Evolutionary conservation across 2,888 invertebrate species (phyloP).

Genomic region (Mythimna loreyi): DNA sequence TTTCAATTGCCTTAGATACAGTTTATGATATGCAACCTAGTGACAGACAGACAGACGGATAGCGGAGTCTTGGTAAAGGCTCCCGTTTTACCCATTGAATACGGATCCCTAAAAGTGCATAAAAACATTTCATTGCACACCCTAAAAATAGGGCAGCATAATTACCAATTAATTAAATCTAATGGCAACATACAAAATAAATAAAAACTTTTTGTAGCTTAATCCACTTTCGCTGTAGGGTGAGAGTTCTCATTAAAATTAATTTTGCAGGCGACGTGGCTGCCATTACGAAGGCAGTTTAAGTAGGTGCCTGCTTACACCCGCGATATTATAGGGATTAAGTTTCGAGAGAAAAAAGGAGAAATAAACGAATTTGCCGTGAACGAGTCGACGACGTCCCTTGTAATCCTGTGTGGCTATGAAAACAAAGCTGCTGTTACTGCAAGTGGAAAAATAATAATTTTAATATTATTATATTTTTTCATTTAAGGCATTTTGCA

Average conservation of each 20-base stretch:
- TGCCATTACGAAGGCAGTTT: slow-evolving; percentile 55
- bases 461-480: no score
- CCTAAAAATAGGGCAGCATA: slow-evolving; percentile 41
- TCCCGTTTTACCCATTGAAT: background rate
- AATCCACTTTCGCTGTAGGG: slow-evolving; percentile 41
- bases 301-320: slow-evolving; percentile 64
- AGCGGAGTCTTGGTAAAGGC: no score
- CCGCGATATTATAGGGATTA: slow-evolving; percentile 75
- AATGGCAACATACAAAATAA: slow-evolving; percentile 51
- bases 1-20: no score
- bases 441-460: no score
- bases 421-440: slow-evolving; percentile 15
- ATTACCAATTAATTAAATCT: slow-evolving; percentile 44
- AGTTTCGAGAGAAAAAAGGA: slow-evolving; percentile 73
- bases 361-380: slow-evolving; percentile 78
- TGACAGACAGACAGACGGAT: no score
- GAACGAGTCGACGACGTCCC: slow-evolving; percentile 69
- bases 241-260: slow-evolving; percentile 65
- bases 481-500: no score
- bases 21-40: no score
- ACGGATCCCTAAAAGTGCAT: slow-evolving; percentile 24
- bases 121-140: slow-evolving; percentile 40
- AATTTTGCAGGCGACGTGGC: slow-evolving; percentile 59
- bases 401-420: slow-evolving; percentile 71
- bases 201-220: slow-evolving; percentile 47